Evolutionary conservation across 2,888 invertebrate species (phyloP).

Genomic region (Drosophila diplacantha): DNA sequence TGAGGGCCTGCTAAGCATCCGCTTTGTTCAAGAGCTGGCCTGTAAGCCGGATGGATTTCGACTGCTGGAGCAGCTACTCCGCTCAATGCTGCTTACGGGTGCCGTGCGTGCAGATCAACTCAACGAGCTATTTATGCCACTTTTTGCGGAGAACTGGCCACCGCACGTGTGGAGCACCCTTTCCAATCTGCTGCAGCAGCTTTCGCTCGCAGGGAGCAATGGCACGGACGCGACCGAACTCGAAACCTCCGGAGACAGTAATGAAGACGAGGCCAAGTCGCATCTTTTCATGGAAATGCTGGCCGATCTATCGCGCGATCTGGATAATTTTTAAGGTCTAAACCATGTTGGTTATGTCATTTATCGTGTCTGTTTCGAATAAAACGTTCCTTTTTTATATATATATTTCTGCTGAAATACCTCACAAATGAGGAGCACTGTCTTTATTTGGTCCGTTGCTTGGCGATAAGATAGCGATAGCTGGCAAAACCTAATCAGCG

Average conservation of each 20-base stretch:
- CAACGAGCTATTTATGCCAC: constrained; percentile 83
- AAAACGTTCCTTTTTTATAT: constrained; percentile 23
- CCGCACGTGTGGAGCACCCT: constrained; percentile 72
- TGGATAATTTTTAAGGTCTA: constrained; percentile 66
- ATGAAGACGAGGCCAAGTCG: constrained; percentile 70
- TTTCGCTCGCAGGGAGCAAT: constrained; percentile 49
- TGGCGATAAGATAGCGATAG: constrained; percentile 38
- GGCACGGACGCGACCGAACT: neutral
- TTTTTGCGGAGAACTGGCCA: constrained; percentile 84
- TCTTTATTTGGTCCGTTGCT: constrained; percentile 8
- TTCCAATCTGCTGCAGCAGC: constrained; percentile 63
- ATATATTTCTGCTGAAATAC: constrained; percentile 15
- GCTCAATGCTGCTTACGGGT: constrained; percentile 79
- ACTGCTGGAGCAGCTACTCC: constrained; percentile 78
- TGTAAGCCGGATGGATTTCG: constrained; percentile 74
- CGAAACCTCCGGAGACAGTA: constrained; percentile 19
- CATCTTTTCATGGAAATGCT: constrained; percentile 77
- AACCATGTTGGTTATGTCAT: constrained; percentile 33
- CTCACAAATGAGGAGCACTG: constrained; percentile 7
- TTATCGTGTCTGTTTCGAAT: constrained; percentile 15
- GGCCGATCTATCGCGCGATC: constrained; percentile 76
- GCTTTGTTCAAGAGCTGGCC: constrained; percentile 65
- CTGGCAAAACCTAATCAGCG: constrained; percentile 14
- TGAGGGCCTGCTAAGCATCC: constrained; percentile 59
- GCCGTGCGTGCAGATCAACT: constrained; percentile 81